Conservation (phyloP, 2,113 vertebrate genomes). For the Furnarius figulus region DNA sequence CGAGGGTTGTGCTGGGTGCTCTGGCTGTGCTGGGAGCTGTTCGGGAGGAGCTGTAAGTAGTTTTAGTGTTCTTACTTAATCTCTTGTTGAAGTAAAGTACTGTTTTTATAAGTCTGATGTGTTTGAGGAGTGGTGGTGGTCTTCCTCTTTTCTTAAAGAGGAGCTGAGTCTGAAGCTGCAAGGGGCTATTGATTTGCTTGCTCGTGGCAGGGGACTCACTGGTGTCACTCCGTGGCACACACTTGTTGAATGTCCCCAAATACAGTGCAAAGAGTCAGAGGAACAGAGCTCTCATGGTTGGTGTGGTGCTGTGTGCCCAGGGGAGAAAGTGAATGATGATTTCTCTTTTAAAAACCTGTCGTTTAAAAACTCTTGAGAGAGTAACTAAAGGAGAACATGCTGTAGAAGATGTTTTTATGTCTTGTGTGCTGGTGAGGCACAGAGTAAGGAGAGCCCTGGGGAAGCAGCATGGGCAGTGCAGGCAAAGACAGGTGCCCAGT, state of each 20-base stretch:
- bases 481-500: neutral
- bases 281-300: neutral
- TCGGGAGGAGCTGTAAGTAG: neutral
- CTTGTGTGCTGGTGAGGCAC: neutral
- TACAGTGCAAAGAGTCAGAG: neutral
- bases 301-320: neutral
- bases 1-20: too few relatives aligned
- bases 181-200: neutral
- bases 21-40: fast-evolving
- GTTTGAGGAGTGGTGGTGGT: neutral
- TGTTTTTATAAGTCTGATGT: neutral
- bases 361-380: too few relatives aligned
- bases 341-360: neutral
- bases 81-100: neutral
- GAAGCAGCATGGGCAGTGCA: neutral
- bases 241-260: fast-evolving
- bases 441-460: neutral
- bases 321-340: neutral
- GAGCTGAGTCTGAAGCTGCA: neutral
- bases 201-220: neutral
- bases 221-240: fast-evolving
- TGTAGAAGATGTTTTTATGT: neutral
- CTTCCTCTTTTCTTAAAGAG: neutral
- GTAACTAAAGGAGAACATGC: too few relatives aligned
- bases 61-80: neutral